Conservation (phyloP, 2,113 vertebrate species). For the Gavia stellata region DNA sequence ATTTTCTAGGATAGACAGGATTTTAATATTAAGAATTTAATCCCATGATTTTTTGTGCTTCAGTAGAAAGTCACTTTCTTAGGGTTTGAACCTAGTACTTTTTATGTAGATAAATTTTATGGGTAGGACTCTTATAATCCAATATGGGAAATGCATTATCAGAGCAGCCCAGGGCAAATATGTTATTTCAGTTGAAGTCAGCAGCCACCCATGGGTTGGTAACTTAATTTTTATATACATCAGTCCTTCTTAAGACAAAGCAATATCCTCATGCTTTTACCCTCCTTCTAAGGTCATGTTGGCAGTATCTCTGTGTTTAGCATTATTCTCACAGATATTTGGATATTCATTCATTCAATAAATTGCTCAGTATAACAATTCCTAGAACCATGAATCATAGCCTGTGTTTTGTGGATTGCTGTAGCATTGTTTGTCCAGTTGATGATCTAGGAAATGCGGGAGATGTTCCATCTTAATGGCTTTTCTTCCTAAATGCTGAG, state of each 20-base stretch:
- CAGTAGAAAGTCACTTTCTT: background rate
- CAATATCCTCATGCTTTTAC: background rate
- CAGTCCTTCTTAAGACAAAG: background rate
- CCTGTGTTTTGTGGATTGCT: background rate
- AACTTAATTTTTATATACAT: background rate
- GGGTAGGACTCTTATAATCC: background rate
- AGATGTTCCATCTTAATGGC: background rate
- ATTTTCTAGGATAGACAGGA: background rate
- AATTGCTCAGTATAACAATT: background rate
- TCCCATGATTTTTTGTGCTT: fast-evolving
- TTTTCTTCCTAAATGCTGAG: background rate
- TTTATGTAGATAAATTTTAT: background rate
- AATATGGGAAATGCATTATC: background rate
- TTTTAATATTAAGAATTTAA: background rate
- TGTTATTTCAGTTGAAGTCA: background rate
- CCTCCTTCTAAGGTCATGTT: background rate
- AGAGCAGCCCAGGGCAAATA: background rate
- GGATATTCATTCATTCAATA: background rate
- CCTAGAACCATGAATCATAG: background rate
- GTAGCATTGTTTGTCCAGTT: background rate
- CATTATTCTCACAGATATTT: background rate
- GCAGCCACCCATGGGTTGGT: background rate
- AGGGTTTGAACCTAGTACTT: background rate
- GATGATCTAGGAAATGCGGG: background rate
- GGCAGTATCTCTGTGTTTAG: background rate